Percentiles rank a stretch among this genome's conserved stretches.
phyloP scores from a whole-genome alignment of 2,888 invertebrate genomes.

The Carpatolechia fugitivella region DNA sequence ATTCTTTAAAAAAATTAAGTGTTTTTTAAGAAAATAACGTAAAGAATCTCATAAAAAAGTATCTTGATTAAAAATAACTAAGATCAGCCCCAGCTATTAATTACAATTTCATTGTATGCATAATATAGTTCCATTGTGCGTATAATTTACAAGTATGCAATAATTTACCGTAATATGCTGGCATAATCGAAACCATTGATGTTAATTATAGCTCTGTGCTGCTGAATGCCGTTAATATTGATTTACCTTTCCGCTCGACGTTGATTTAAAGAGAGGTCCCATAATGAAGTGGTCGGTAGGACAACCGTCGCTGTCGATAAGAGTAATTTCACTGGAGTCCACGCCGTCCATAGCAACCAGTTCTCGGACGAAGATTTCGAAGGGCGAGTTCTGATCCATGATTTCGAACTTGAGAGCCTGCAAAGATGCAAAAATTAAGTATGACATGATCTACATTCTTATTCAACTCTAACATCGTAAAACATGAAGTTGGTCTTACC shows the following conservation, averaged over 20 bases:
- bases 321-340: conserved; percentile 94
- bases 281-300: conserved; percentile 96
- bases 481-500: conserved; percentile 49
- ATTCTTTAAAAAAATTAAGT: too few relatives aligned
- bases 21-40: neutral
- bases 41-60: neutral
- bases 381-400: conserved; percentile 94
- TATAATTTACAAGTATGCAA: conserved; percentile 10
- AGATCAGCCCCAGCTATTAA: neutral
- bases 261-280: conserved; percentile 93
- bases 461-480: too few relatives aligned
- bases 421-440: conserved; percentile 20
- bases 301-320: conserved; percentile 94
- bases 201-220: conserved; percentile 20
- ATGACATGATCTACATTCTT: too few relatives aligned
- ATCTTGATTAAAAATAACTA: neutral
- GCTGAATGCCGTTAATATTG: conserved; percentile 19
- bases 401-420: conserved; percentile 93
- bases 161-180: neutral
- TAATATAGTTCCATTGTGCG: neutral
- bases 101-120: neutral
- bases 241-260: conserved; percentile 86
- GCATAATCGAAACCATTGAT: conserved; percentile 1
- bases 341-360: conserved; percentile 96
- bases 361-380: conserved; percentile 96